Evolutionary conservation across 2,113 vertebrate species (phyloP).

Genomic region (Etheostoma cragini): DNA sequence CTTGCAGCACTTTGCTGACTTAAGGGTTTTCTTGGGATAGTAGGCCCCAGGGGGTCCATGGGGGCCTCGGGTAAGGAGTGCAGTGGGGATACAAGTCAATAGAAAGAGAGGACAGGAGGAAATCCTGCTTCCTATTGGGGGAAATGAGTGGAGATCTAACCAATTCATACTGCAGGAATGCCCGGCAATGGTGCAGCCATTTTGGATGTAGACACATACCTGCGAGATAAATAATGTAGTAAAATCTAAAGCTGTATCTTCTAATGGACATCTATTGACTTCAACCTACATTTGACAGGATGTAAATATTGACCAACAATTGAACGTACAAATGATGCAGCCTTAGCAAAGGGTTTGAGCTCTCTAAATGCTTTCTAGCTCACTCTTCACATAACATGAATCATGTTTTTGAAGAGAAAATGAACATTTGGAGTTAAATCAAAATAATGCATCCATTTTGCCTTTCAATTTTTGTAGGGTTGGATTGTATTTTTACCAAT

Average conservation of each 20-base stretch:
- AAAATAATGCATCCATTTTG: neutral
- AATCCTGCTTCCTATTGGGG: slow-evolving; percentile 76
- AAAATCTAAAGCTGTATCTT: neutral
- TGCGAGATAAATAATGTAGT: neutral
- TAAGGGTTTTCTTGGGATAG: slow-evolving; percentile 25
- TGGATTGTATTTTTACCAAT: neutral
- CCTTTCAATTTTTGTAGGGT: neutral
- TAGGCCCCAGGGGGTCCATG: slow-evolving; percentile 13
- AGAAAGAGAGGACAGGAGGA: slow-evolving; percentile 70
- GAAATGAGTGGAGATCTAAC: slow-evolving; percentile 33
- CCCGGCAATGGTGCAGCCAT: neutral
- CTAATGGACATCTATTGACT: neutral
- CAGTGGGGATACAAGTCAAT: slow-evolving; percentile 43
- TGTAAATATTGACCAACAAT: neutral
- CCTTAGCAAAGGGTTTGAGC: neutral
- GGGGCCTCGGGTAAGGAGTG: slow-evolving; percentile 31
- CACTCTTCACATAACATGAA: neutral
- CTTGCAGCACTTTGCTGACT: slow-evolving; percentile 51
- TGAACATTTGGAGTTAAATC: neutral
- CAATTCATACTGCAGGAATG: slow-evolving; percentile 26
- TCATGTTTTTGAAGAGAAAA: neutral
- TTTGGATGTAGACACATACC: neutral
- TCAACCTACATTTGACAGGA: neutral
- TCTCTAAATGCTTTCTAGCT: neutral
- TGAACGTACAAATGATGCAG: neutral